Evolutionary conservation across 2,888 invertebrate genomes (phyloP).

Genomic region (Lordiphosa fenestrarum): DNA sequence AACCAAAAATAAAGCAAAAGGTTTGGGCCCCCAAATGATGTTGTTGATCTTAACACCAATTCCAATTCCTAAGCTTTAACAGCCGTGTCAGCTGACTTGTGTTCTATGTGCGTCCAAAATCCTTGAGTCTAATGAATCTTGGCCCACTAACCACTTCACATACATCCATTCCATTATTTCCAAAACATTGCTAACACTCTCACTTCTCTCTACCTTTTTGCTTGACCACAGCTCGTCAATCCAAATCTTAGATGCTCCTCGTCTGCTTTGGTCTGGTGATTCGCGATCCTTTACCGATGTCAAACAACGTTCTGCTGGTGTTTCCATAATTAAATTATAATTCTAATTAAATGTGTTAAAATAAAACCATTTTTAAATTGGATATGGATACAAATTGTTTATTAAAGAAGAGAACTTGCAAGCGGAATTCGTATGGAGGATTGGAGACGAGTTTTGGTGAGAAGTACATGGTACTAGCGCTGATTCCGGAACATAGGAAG

Average conservation of each 20-base stretch:
- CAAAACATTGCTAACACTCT: background rate
- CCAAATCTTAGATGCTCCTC: conserved; percentile 21
- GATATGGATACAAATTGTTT: conserved; percentile 9
- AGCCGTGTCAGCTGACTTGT: too few species aligned
- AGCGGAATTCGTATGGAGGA: too few species aligned
- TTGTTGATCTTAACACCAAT: too few species aligned
- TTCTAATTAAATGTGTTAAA: conserved; percentile 38
- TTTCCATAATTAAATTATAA: conserved; percentile 48
- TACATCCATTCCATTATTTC: background rate
- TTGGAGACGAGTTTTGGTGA: too few species aligned
- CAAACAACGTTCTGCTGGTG: conserved; percentile 36
- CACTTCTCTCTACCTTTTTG: background rate
- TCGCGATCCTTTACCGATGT: background rate
- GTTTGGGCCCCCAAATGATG: conserved; percentile 31
- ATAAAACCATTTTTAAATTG: conserved; percentile 18
- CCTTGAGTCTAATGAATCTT: background rate
- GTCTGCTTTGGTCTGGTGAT: conserved; percentile 8
- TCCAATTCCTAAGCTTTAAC: too few species aligned
- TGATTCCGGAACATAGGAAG: too few species aligned
- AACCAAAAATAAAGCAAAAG: background rate
- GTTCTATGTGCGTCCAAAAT: background rate
- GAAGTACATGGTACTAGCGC: too few species aligned
- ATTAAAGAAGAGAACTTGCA: background rate
- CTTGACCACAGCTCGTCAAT: conserved; percentile 39
- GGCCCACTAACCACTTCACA: background rate